A percentile compares a stretch with the other conserved stretches of the same genome.
These are phyloP conservation scores for Lagopus muta DNA, from an alignment of 2,113 vertebrate genomes.

Conservation along the genomic window DNA sequence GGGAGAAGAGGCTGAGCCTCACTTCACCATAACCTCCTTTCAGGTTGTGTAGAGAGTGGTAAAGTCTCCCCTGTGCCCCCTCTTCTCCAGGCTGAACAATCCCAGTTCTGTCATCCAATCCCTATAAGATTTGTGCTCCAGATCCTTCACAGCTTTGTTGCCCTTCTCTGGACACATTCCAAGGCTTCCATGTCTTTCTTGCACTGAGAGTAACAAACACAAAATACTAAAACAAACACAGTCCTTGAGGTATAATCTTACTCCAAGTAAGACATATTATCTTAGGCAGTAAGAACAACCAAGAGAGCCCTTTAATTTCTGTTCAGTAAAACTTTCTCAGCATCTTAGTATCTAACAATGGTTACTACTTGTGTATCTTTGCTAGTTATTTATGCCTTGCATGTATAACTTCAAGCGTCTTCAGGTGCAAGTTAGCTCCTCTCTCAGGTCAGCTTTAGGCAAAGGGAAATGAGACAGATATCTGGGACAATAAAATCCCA, in stretches of 20 bases:
- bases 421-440: neutral
- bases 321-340: neutral
- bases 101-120: no score
- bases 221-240: no score
- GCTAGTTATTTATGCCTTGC: neutral
- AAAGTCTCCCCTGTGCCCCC: no score
- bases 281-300: neutral
- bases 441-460: neutral
- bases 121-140: no score
- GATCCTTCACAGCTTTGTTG: no score
- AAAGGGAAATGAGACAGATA: conserved; percentile 28
- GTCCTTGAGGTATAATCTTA: neutral
- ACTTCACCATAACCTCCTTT: no score
- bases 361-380: neutral
- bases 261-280: neutral
- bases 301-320: neutral
- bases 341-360: neutral
- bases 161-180: no score
- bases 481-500: neutral
- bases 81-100: no score
- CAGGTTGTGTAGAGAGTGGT: no score
- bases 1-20: no score
- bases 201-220: no score
- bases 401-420: neutral
- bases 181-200: no score